Conservation (phyloP, 2,888 invertebrate species). For the Hartigia nigra region DNA sequence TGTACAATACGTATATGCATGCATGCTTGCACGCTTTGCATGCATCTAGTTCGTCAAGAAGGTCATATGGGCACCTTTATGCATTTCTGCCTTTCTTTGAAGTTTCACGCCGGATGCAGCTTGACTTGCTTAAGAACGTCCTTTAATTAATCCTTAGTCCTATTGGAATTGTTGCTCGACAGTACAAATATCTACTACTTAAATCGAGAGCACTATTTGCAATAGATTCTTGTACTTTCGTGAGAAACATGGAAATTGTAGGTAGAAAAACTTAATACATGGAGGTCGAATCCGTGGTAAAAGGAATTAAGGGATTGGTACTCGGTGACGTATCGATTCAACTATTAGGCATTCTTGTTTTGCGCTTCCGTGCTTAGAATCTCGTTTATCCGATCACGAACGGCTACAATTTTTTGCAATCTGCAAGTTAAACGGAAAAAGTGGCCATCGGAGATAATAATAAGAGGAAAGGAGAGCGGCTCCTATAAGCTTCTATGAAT, state of each 20-base stretch:
- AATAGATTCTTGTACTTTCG: background rate
- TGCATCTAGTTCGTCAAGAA: background rate
- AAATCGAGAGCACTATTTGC: background rate
- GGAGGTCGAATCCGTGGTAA: background rate
- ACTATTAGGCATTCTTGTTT: too few relatives aligned
- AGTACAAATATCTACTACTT: background rate
- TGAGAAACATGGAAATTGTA: background rate
- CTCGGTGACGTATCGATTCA: too few relatives aligned
- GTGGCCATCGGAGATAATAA: background rate
- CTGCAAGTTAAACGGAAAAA: too few relatives aligned
- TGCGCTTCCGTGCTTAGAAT: background rate
- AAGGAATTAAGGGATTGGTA: too few relatives aligned
- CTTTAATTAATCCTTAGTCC: constrained; percentile 1
- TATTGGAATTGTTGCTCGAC: background rate
- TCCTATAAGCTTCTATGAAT: background rate
- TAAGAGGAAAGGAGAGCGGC: background rate
- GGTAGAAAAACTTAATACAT: too few relatives aligned
- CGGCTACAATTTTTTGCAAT: background rate
- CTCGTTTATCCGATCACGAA: background rate
- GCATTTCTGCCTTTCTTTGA: constrained; percentile 18
- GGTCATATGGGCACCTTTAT: constrained; percentile 9
- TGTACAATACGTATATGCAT: background rate
- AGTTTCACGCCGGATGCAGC: constrained; percentile 16
- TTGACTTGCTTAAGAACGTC: constrained; percentile 18
- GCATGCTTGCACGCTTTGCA: constrained; percentile 5